Conservation (phyloP, 2,888 invertebrate species). For the Abscondita cerata region DNA sequence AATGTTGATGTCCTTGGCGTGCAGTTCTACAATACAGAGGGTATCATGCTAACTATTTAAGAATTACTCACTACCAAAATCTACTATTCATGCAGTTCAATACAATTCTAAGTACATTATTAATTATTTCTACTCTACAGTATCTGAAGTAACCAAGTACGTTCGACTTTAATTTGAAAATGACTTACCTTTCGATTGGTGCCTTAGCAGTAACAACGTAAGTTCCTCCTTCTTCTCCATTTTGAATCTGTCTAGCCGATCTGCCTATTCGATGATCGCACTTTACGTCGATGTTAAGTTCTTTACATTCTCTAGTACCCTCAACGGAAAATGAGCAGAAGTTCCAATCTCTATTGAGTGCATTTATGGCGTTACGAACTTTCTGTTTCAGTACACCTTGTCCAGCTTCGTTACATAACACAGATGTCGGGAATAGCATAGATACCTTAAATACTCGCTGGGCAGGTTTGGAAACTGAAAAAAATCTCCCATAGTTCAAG, state of each 20-base stretch:
- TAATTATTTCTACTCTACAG: background rate
- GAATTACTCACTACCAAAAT: slow-evolving; percentile 44
- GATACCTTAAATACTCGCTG: slow-evolving; percentile 92
- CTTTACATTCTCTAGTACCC: slow-evolving; percentile 89
- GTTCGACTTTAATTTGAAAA: background rate
- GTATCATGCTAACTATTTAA: slow-evolving; percentile 56
- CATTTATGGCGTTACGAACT: slow-evolving; percentile 87
- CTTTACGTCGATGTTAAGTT: slow-evolving; percentile 88
- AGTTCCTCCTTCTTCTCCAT: slow-evolving; percentile 70
- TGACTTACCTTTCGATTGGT: slow-evolving; percentile 86
- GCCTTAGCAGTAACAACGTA: slow-evolving; percentile 84
- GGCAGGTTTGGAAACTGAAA: slow-evolving; percentile 83
- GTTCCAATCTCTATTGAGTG: slow-evolving; percentile 94
- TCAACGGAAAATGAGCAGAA: slow-evolving; percentile 92
- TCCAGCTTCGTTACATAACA: slow-evolving; percentile 94
- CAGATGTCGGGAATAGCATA: slow-evolving; percentile 96
- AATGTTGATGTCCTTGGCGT: slow-evolving; percentile 86
- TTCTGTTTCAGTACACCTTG: slow-evolving; percentile 90
- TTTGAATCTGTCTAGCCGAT: slow-evolving; percentile 68
- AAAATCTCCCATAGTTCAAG: slow-evolving; percentile 11
- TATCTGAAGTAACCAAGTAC: too few relatives aligned
- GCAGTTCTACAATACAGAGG: slow-evolving; percentile 69
- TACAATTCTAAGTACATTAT: background rate
- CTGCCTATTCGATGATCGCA: slow-evolving; percentile 81
- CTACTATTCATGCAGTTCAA: slow-evolving; percentile 40